Percentiles rank a stretch among this genome's conserved stretches.
These are phyloP conservation scores for Drosophila anomelani DNA, from an alignment of 2,888 invertebrate species.

Conservation along the genomic window DNA sequence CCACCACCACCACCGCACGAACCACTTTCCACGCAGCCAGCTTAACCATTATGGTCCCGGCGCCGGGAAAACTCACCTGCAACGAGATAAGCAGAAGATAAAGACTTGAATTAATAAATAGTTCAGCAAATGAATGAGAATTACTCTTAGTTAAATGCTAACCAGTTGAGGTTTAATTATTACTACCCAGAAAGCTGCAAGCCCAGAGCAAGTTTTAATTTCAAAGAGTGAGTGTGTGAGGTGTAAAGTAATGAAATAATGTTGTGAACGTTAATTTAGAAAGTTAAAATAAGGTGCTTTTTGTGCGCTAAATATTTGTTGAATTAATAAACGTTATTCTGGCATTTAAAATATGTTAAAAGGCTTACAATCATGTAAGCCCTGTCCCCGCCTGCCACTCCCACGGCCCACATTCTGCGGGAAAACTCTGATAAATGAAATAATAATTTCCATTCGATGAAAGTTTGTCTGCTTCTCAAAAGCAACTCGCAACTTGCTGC, in stretches of 20 bases:
- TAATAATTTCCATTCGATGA: conserved; percentile 49
- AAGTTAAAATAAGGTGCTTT: background rate
- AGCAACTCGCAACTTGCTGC: conserved; percentile 27
- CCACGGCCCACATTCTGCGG: background rate
- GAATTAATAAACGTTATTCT: background rate
- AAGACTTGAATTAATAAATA: conserved; percentile 47
- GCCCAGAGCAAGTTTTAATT: background rate
- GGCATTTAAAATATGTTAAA: background rate
- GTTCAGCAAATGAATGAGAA: conserved; percentile 29
- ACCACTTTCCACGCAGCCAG: conserved; percentile 5
- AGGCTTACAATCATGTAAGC: background rate
- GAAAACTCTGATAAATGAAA: conserved; percentile 45
- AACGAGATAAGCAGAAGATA: conserved; percentile 39
- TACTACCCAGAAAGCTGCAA: background rate
- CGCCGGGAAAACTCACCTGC: conserved; percentile 34
- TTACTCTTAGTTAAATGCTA: conserved; percentile 36
- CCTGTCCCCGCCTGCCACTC: background rate
- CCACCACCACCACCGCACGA: background rate
- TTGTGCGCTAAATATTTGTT: background rate
- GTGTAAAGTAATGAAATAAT: background rate
- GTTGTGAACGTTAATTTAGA: background rate
- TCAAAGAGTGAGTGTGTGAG: background rate
- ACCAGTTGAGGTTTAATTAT: conserved; percentile 40
- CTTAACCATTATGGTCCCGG: conserved; percentile 6
- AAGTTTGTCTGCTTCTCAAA: conserved; percentile 41